A percentile compares a stretch with the other conserved stretches of the same genome.
phyloP scores from a whole-genome alignment of 2,888 invertebrate genomes.

The Lasioglossum leucozonium region DNA sequence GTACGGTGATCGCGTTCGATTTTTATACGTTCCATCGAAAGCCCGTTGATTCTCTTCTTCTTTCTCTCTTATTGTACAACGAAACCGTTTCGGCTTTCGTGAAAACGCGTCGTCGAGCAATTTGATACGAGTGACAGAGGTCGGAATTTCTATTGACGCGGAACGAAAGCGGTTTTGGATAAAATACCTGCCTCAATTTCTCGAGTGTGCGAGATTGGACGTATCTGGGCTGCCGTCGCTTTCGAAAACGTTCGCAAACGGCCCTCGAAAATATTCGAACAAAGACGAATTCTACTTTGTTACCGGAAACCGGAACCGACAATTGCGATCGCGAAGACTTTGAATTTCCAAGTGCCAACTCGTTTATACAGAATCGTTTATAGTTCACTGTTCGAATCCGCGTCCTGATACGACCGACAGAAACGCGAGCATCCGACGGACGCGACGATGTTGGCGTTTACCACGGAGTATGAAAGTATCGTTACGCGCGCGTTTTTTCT shows the following conservation, averaged over 20 bases:
- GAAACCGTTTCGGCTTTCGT: background rate
- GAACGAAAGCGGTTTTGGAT: background rate
- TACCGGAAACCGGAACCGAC: background rate
- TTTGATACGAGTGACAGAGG: background rate
- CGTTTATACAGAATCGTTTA: constrained; percentile 3
- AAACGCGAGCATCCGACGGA: constrained; percentile 23
- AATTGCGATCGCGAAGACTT: background rate
- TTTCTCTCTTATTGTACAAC: background rate
- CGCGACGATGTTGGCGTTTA: constrained; percentile 21
- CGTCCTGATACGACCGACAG: background rate
- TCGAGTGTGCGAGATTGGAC: background rate
- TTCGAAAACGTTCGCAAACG: background rate
- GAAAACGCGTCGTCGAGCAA: background rate
- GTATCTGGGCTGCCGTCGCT: background rate
- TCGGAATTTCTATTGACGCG: background rate
- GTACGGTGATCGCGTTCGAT: background rate
- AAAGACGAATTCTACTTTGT: background rate
- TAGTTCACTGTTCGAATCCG: background rate
- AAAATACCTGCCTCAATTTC: background rate
- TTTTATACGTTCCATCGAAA: background rate
- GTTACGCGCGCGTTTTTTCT: constrained; percentile 38
- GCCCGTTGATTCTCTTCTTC: background rate
- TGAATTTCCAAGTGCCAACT: background rate
- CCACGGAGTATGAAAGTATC: constrained; percentile 38
- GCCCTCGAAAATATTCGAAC: background rate